Conservation (phyloP, 1,140 invertebrate species). For the Drosophila malerkotliana region DNA sequence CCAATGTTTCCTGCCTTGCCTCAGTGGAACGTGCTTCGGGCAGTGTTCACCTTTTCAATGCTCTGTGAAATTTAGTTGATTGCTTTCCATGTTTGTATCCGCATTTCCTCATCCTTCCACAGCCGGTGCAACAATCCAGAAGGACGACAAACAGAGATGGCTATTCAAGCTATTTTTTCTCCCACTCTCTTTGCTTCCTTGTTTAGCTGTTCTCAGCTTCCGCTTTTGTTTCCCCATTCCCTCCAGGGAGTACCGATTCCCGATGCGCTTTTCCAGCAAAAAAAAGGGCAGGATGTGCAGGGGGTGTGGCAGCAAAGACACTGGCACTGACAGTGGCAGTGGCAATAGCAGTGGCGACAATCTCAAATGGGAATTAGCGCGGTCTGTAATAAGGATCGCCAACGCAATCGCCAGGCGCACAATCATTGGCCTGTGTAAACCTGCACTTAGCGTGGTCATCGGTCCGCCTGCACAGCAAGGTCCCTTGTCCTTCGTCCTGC, state of each 20-base stretch:
- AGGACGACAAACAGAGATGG: constrained; percentile 34
- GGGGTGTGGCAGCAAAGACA: neutral
- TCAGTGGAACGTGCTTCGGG: constrained; percentile 19
- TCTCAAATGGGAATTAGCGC: constrained; percentile 78
- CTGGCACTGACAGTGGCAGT: neutral
- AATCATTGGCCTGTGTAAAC: constrained; percentile 82
- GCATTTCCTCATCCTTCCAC: constrained; percentile 3
- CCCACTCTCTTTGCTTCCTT: constrained; percentile 67
- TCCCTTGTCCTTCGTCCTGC: constrained; percentile 13
- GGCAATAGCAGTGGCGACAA: constrained; percentile 60
- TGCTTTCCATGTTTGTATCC: constrained; percentile 50
- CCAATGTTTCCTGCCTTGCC: constrained; percentile 1
- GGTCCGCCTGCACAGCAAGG: constrained; percentile 24
- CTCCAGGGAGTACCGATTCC: constrained; percentile 28
- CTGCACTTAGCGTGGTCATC: constrained; percentile 80
- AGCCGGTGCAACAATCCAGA: constrained; percentile 25
- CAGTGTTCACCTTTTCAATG: constrained; percentile 34
- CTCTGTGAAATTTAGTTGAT: constrained; percentile 45
- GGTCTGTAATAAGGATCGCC: constrained; percentile 80
- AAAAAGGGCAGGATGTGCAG: neutral
- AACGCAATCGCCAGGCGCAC: constrained; percentile 64
- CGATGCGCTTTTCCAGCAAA: constrained; percentile 60
- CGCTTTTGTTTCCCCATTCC: constrained; percentile 41
- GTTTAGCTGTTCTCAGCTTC: constrained; percentile 73
- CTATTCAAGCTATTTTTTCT: constrained; percentile 57